Conservation (phyloP, 1,140 invertebrate species). For the Dolichoris vasculosae region DNA sequence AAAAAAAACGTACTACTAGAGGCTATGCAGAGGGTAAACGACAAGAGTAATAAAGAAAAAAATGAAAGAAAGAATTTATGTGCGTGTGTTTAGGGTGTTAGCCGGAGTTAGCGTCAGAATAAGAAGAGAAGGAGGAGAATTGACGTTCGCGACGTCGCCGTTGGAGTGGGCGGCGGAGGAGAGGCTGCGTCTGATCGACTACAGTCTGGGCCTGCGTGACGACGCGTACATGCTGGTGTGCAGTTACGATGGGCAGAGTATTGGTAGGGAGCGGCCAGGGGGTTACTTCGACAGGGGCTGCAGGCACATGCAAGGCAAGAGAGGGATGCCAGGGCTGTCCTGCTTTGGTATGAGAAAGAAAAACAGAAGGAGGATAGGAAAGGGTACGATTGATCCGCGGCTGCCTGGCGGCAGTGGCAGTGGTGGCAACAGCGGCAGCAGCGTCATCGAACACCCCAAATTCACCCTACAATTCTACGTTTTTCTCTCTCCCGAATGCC, state of each 20-base stretch:
- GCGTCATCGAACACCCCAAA: slow-evolving; percentile 59
- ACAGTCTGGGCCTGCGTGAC: slow-evolving; percentile 68
- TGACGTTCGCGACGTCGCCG: background rate
- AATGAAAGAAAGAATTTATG: background rate
- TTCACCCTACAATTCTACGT: slow-evolving; percentile 64
- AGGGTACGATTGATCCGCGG: slow-evolving; percentile 71
- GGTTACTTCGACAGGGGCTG: background rate
- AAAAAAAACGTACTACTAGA: too few relatives aligned
- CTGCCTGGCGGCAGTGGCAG: slow-evolving; percentile 55
- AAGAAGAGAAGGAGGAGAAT: background rate
- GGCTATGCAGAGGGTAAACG: background rate
- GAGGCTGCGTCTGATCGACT: slow-evolving; percentile 66
- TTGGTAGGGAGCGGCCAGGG: background rate
- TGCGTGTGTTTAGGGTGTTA: background rate
- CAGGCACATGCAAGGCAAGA: slow-evolving; percentile 58
- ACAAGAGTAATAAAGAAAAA: background rate
- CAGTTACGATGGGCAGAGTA: background rate
- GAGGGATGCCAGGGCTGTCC: background rate
- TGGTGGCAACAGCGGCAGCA: background rate
- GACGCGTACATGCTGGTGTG: slow-evolving; percentile 62
- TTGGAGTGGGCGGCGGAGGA: slow-evolving; percentile 39
- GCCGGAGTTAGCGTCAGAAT: background rate
- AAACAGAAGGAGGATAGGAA: slow-evolving; percentile 49
- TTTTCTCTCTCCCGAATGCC: slow-evolving; percentile 34
- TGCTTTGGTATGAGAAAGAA: slow-evolving; percentile 47